phyloP scores from a whole-genome alignment of 2,797 vertebrate genomes.

The Dryobates pubescens region DNA sequence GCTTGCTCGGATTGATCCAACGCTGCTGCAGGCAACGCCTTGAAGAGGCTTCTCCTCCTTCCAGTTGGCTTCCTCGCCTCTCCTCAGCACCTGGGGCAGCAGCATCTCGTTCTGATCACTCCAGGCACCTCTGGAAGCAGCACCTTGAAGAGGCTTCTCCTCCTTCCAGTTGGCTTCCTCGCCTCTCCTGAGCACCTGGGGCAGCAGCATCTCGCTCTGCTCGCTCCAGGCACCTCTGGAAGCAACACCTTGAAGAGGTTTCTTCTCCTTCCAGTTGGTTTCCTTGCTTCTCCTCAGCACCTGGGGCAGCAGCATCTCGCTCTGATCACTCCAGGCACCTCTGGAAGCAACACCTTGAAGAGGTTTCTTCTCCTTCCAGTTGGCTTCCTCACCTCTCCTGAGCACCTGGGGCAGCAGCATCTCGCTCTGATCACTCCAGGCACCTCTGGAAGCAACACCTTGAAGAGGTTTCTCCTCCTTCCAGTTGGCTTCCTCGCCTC shows the following conservation, averaged over 20 bases:
- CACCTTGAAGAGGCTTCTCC: not conserved
- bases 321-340: not conserved
- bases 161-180: not conserved
- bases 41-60: not conserved
- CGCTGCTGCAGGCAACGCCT: not conserved
- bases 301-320: not conserved
- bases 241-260: too few species aligned
- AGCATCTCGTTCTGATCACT: too few species aligned
- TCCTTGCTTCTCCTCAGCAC: too few species aligned
- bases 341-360: not conserved
- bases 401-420: too few species aligned
- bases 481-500: not conserved
- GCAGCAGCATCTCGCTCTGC: too few species aligned
- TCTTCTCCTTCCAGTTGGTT: too few species aligned
- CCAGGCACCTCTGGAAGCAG: not conserved
- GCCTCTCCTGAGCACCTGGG: too few species aligned
- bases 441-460: too few species aligned
- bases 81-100: too few species aligned
- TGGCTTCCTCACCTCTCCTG: not conserved
- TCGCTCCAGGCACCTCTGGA: too few species aligned
- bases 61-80: not conserved
- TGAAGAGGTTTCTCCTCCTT: too few species aligned
- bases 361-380: not conserved
- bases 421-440: too few species aligned
- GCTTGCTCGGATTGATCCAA: not conserved